Evolutionary conservation across 2,797 vertebrate species (phyloP), one percentile per base, ranked within the genome.

Genomic region (Molossus molossus): DNA sequence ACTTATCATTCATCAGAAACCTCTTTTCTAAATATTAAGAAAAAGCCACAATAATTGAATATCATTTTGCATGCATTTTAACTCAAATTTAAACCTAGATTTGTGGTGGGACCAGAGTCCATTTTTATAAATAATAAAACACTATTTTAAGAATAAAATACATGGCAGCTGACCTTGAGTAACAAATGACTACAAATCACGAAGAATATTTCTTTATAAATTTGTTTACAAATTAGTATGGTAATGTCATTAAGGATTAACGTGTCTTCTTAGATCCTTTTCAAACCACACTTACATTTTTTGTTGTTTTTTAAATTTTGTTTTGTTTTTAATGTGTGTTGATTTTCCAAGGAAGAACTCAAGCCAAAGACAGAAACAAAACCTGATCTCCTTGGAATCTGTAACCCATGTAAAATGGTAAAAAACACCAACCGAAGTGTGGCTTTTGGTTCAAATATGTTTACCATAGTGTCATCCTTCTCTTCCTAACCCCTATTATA

Each of bases 181-280:
- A 94, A 50, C 25, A 85, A 88, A 67, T 77, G 11, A 58, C 3
- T 76, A 20, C n/a, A 70, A 70, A 81, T 87, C 9, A 90, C 80
- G 37, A 15, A 67, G 9, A 87, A 45, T 1, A 25, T 69, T 69
- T 82, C 25, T n/a, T 73, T 79, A 75, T 73, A 58, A 45, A 80
- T 69, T 69, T 81, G 37, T 2, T 75, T 82, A 50, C 6, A 90
- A 67, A 95, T 69, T 81, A 12, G 5, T 70, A 1, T 5, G 11
- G 40, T 45, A 20, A 50, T 79, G 40, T 45, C 40, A 45, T 55
- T 73, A 21, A 67, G 6, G 11, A 75, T 86, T 27, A 6, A 20
- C 72, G 5, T 1, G 1, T 40, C 37, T 85, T 76, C 33, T 58
- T 40, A 57, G 21, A 69, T 92, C 1, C 10, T 13, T 83, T 95